These are phyloP conservation scores for Potorous gilbertii DNA, from an alignment of 2,797 vertebrate genomes.

Conservation along the genomic window DNA sequence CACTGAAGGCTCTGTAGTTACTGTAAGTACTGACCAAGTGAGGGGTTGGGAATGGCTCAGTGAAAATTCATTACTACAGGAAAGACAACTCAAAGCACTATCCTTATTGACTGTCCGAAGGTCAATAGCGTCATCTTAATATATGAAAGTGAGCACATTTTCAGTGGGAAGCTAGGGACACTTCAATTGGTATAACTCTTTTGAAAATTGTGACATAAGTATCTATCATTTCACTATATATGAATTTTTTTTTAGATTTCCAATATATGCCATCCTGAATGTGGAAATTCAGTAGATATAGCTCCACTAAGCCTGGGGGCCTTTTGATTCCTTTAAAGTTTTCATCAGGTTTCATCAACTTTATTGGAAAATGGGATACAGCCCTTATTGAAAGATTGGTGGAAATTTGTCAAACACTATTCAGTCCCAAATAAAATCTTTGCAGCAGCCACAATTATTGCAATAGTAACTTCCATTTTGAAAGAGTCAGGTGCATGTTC, in stretches of 20 bases:
- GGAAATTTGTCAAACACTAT: conserved; percentile 72
- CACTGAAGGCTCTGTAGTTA: neutral
- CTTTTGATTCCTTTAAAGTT: conserved; percentile 66
- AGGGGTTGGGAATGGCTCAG: accelerated
- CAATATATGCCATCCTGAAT: conserved; percentile 68
- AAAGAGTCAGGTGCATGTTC: neutral
- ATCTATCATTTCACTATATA: conserved; percentile 80
- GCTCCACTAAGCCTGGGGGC: conserved; percentile 70
- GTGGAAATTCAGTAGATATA: conserved; percentile 70
- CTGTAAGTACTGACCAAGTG: neutral
- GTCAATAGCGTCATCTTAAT: neutral
- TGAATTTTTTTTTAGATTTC: conserved; percentile 79
- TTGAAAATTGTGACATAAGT: conserved; percentile 71
- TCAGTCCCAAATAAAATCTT: neutral
- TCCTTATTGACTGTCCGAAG: accelerated
- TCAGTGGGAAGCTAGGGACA: conserved; percentile 11
- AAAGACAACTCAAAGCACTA: accelerated
- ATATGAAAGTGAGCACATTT: neutral
- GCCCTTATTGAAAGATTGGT: conserved; percentile 70
- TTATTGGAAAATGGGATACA: conserved; percentile 74
- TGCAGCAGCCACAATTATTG: neutral
- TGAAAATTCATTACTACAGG: neutral
- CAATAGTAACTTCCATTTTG: neutral
- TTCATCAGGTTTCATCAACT: conserved; percentile 77
- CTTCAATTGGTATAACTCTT: conserved; percentile 61